These are phyloP conservation scores for Metalampra italica DNA, from an alignment of 2,888 invertebrate genomes.

Conservation along the genomic window DNA sequence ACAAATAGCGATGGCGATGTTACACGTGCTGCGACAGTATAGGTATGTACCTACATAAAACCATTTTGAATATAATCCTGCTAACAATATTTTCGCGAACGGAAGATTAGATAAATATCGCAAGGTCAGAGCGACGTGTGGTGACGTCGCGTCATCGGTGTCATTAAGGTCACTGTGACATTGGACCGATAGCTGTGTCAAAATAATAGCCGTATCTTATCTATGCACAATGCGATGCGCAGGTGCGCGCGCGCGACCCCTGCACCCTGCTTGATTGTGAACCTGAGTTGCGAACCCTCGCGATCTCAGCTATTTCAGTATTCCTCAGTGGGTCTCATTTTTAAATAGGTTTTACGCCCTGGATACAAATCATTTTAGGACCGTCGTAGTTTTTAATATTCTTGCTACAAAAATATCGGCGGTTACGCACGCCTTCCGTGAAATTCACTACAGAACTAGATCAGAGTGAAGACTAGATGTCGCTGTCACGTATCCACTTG, in stretches of 20 bases:
- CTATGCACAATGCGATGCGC: slow-evolving; percentile 73
- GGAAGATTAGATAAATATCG: slow-evolving; percentile 73
- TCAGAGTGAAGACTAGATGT: no score
- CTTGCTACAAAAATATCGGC: no score
- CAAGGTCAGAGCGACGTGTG: slow-evolving; percentile 69
- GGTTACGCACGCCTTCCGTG: no score
- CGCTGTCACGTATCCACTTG: no score
- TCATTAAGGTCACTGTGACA: slow-evolving; percentile 78
- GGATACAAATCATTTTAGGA: no score
- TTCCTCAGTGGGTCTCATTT: slow-evolving; percentile 16
- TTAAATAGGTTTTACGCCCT: no score
- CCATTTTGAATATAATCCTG: slow-evolving; percentile 33
- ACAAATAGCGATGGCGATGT: background rate
- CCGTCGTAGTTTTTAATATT: no score
- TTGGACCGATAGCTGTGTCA: slow-evolving; percentile 71
- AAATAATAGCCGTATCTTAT: slow-evolving; percentile 77
- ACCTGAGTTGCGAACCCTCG: slow-evolving; percentile 30
- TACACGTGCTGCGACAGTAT: no score
- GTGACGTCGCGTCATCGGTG: slow-evolving; percentile 66
- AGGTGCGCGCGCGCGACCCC: slow-evolving; percentile 67
- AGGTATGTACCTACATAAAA: background rate
- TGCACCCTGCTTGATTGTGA: slow-evolving; percentile 42
- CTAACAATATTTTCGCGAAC: slow-evolving; percentile 61
- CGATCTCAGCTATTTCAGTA: slow-evolving; percentile 17
- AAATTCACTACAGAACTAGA: no score